A percentile compares a stretch with the other conserved stretches of the same genome.
Conservation (phyloP, 2,888 invertebrate genomes). For the Aporophyla lueneburgensis region DNA sequence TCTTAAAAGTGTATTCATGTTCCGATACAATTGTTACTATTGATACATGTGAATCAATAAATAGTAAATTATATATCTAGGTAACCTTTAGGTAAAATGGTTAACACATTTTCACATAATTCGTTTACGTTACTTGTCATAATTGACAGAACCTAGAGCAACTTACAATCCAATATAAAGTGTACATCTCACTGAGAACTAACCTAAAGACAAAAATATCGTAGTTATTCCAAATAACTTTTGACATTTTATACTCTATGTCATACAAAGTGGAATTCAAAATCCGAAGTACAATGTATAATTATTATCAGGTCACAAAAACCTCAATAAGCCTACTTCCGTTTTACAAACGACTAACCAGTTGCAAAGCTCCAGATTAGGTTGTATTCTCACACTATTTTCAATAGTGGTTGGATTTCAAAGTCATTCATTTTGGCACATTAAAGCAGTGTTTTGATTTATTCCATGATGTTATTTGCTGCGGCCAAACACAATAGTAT, state of each 20-base stretch:
- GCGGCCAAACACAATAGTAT: not conserved
- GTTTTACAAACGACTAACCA: constrained; percentile 33
- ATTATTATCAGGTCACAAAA: not conserved
- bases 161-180: constrained; percentile 24
- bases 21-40: constrained; percentile 22
- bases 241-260: constrained; percentile 14
- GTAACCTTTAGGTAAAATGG: not conserved
- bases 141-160: constrained; percentile 14
- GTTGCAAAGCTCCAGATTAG: not conserved
- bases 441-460: constrained; percentile 18
- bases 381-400: constrained; percentile 10
- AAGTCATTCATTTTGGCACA: constrained; percentile 40
- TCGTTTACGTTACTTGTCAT: constrained; percentile 8
- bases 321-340: constrained; percentile 13
- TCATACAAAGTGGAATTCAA: constrained; percentile 9
- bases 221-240: constrained; percentile 37
- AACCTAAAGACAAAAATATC: not conserved
- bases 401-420: constrained; percentile 6
- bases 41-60: constrained; percentile 27
- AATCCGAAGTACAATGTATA: constrained; percentile 5
- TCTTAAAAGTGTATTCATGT: constrained; percentile 42
- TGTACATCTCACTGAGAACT: constrained; percentile 5
- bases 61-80: constrained; percentile 19
- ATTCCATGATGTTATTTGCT: not conserved
- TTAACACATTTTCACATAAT: constrained; percentile 30